Conservation (phyloP, 2,113 vertebrate genomes). For the Lontra canadensis region DNA sequence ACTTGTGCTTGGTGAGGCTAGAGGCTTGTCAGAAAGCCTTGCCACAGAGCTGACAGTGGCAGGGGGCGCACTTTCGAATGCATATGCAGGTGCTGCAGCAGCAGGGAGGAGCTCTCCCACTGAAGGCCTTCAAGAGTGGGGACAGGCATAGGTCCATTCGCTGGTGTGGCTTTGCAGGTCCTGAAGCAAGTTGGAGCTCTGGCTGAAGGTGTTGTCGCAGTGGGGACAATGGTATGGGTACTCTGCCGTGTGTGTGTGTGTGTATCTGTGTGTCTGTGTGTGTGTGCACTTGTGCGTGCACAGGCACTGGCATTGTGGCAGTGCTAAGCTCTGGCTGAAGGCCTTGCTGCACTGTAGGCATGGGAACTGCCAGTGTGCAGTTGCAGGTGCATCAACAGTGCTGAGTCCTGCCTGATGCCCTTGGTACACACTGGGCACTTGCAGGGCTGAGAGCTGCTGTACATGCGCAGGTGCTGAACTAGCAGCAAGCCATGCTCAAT, state of each 20-base stretch:
- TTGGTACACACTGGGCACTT: constrained; percentile 73
- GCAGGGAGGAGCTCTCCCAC: constrained; percentile 68
- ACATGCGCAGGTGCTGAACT: constrained; percentile 72
- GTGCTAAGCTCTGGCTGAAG: constrained; percentile 67
- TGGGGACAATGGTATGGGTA: constrained; percentile 72
- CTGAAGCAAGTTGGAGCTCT: constrained; percentile 72
- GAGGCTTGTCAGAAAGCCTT: constrained; percentile 78
- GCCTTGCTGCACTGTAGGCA: constrained; percentile 75
- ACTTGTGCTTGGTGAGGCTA: constrained; percentile 78
- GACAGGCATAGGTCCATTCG: constrained; percentile 74
- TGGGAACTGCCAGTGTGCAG: constrained; percentile 73
- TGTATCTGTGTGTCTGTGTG: too few species aligned
- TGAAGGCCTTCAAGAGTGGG: constrained; percentile 76
- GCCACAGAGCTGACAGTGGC: constrained; percentile 76
- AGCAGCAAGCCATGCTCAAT: constrained; percentile 70
- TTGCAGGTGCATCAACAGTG: constrained; percentile 70
- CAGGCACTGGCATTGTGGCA: constrained; percentile 73
- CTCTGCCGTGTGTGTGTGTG: constrained; percentile 66
- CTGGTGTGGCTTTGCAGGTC: constrained; percentile 77
- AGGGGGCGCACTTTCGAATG: constrained; percentile 72
- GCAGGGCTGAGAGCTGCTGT: constrained; percentile 70
- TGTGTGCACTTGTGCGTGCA: too few species aligned
- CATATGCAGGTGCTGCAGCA: constrained; percentile 74
- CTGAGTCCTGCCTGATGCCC: constrained; percentile 70
- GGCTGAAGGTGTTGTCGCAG: constrained; percentile 73